Base-by-base conservation (phyloP, 2,888 invertebrate genomes). In the Acronicta leporina region DNA sequence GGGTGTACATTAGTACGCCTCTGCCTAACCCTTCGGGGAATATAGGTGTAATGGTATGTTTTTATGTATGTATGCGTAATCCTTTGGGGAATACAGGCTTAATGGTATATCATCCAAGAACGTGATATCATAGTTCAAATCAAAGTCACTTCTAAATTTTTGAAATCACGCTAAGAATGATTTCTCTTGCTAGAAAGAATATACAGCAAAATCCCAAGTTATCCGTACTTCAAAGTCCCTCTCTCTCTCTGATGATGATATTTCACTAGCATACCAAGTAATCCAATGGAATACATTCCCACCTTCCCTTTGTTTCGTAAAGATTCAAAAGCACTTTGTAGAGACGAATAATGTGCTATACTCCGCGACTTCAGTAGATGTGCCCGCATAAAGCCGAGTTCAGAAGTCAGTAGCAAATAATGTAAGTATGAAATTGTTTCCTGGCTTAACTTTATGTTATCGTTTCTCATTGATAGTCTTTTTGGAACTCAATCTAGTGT, bases 281-380 rank as follows among this genome's bases (percentile, higher is more conserved):
- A 67, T 62, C 33, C 58, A 57, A 73, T 76, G 62, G 71, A 67
- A 77, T 77, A 71, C 61, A 78, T 75, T 67, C 67, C 54, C 55
- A 64, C 42, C 15, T 60, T 49, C 13, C 56, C 73, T 71, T 77
- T 73, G 77, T 75, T 67, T 68, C 59, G 67, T 65, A 68, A 73
- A 78, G 71, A 76, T 66, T 68, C 64, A 63, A 67, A 64, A 67
- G 73, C 70, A 71, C 70, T 78, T 68, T 71, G 71, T 75, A 66
- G 63, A 63, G 68, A 77, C 68, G 63, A 50, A 62, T 73, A 73
- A 73, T 62, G 71, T 58, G 49, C 62, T 62, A 59, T 69, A 59
- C 58, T 38, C 44, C 40, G n/a, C n/a, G 53, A 59, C 48, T 68
- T 16, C 55, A 38, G 15, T 62, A 49, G 56, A 38, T 49, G 38